Evolutionary conservation across 1,140 invertebrate species (phyloP).

Genomic region (Drosophila azteca): DNA sequence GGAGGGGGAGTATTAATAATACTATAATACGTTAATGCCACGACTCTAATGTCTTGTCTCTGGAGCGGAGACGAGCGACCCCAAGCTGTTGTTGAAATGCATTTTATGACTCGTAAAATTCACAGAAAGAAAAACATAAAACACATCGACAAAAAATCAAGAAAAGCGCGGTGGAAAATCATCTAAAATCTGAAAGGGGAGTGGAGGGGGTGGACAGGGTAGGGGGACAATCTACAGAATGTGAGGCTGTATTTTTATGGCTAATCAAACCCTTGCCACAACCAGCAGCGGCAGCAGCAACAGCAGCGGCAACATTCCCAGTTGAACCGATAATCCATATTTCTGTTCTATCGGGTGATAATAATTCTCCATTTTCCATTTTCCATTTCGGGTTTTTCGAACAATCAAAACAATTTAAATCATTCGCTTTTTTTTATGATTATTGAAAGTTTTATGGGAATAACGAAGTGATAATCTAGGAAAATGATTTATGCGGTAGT

Average conservation of each 20-base stretch:
- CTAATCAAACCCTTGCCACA: conserved; percentile 80
- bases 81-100: conserved; percentile 59
- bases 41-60: conserved; percentile 1
- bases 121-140: conserved; percentile 18
- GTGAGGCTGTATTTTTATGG: conserved; percentile 59
- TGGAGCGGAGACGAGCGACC: too few relatives aligned
- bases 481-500: neutral
- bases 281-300: conserved; percentile 29
- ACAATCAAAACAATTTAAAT: conserved; percentile 33
- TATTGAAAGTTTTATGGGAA: conserved; percentile 8
- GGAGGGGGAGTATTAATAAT: conserved; percentile 46
- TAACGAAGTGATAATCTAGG: neutral
- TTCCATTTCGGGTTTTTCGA: neutral
- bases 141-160: neutral
- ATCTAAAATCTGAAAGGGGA: neutral
- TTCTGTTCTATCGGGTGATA: conserved; percentile 6
- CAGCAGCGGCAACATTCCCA: neutral
- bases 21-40: conserved; percentile 70
- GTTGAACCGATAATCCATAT: conserved; percentile 31
- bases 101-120: conserved; percentile 73
- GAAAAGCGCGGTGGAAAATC: conserved; percentile 11
- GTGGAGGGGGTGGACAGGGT: neutral
- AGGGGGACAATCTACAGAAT: conserved; percentile 57
- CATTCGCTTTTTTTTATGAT: conserved; percentile 1
- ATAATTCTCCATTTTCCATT: neutral